Conservation (phyloP, 2,888 invertebrate genomes). For the Laspeyria flexula region DNA sequence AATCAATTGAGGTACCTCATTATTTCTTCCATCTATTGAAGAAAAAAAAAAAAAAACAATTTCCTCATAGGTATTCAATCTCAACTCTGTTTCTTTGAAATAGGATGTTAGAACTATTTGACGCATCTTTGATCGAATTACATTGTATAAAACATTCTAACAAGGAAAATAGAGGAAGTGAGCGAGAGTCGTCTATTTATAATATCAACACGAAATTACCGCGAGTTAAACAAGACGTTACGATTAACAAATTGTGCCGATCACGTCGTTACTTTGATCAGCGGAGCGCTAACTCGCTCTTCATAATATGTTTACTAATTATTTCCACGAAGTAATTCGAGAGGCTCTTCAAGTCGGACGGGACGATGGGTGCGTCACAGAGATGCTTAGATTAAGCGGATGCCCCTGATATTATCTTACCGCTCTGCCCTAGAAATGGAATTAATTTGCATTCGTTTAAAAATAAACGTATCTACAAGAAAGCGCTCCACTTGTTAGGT, state of each 20-base stretch:
- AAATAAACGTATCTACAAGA: slow-evolving; percentile 50
- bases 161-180: slow-evolving; percentile 14
- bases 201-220: slow-evolving; percentile 40
- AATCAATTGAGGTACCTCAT: not conserved
- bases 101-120: not conserved
- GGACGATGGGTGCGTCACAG: slow-evolving; percentile 55
- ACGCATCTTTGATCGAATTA: slow-evolving; percentile 1
- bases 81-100: not conserved
- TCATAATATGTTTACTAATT: slow-evolving; percentile 58
- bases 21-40: not conserved
- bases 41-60: no score
- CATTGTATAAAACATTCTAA: slow-evolving; percentile 15
- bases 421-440: slow-evolving; percentile 66
- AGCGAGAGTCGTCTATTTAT: slow-evolving; percentile 22
- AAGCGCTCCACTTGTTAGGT: slow-evolving; percentile 53
- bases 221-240: slow-evolving; percentile 47
- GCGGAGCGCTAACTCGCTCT: slow-evolving; percentile 49
- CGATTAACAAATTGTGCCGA: slow-evolving; percentile 48
- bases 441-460: slow-evolving; percentile 69
- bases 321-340: slow-evolving; percentile 59
- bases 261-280: slow-evolving; percentile 50
- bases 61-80: slow-evolving; percentile 1
- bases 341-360: slow-evolving; percentile 46
- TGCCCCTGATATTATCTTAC: slow-evolving; percentile 67
- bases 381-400: slow-evolving; percentile 62